phyloP scores from a whole-genome alignment of 2,113 vertebrate species.

The Ciconia boyciana region DNA sequence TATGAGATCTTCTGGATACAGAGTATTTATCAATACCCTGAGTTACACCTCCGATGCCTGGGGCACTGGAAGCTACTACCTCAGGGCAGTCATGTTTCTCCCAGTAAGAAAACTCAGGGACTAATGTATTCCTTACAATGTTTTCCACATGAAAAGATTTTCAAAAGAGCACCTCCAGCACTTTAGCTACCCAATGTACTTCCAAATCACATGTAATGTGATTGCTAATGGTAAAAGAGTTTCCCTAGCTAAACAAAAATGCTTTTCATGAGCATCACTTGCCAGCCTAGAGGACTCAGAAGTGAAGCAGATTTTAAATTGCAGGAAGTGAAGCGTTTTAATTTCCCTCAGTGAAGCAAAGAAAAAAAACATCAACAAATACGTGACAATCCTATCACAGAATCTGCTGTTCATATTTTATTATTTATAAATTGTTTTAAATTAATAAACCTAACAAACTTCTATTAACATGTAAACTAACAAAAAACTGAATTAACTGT shows the following conservation, averaged over 20 bases:
- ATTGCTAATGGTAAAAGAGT: neutral
- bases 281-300: neutral
- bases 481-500: neutral
- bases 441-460: neutral
- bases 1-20: neutral
- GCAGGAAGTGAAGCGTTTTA: neutral
- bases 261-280: neutral
- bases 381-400: neutral
- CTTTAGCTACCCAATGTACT: neutral
- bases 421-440: neutral
- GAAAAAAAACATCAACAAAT: neutral
- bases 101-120: neutral
- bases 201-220: neutral
- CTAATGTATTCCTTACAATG: neutral
- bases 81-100: neutral
- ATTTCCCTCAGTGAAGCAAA: neutral
- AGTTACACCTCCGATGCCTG: neutral
- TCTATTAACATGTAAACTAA: neutral
- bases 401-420: neutral
- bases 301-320: neutral
- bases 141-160: neutral
- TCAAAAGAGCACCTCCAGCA: neutral
- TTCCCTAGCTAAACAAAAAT: neutral
- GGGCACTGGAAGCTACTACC: neutral
- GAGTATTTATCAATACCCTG: neutral